Percentiles rank a stretch among this genome's conserved stretches.
phyloP scores from a whole-genome alignment of 2,797 vertebrate genomes.

The Pachyuromys duprasi region DNA sequence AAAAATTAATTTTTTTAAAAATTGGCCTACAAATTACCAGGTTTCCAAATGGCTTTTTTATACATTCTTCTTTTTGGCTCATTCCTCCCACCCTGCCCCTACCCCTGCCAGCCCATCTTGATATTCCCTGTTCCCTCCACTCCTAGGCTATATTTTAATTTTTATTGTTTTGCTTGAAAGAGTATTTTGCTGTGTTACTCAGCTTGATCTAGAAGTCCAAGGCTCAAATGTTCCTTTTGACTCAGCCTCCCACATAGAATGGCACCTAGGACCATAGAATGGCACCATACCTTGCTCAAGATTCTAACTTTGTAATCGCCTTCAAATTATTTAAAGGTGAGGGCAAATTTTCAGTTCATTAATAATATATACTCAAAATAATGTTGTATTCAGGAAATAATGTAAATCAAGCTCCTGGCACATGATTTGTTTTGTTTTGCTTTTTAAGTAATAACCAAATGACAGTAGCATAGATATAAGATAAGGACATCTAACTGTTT shows the following conservation, averaged over 20 bases:
- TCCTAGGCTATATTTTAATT: background rate
- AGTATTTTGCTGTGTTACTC: background rate
- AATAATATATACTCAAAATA: background rate
- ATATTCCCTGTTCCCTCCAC: background rate
- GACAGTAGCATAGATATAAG: background rate
- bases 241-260: fast-evolving
- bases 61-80: background rate
- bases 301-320: background rate
- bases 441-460: background rate
- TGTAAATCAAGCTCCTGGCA: background rate
- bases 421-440: background rate
- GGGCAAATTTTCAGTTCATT: background rate
- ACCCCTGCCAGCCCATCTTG: background rate
- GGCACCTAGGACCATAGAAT: background rate
- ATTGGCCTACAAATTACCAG: background rate
- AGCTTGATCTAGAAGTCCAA: background rate
- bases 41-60: background rate
- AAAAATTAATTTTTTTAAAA: background rate
- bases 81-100: background rate
- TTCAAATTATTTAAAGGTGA: conserved; percentile 12
- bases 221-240: background rate
- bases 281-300: background rate
- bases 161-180: background rate
- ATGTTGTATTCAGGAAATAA: background rate
- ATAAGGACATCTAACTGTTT: background rate